phyloP scores from a whole-genome alignment of 53 echinoderm and acorn worm genomes.

The Temnopleurus reevesii region DNA sequence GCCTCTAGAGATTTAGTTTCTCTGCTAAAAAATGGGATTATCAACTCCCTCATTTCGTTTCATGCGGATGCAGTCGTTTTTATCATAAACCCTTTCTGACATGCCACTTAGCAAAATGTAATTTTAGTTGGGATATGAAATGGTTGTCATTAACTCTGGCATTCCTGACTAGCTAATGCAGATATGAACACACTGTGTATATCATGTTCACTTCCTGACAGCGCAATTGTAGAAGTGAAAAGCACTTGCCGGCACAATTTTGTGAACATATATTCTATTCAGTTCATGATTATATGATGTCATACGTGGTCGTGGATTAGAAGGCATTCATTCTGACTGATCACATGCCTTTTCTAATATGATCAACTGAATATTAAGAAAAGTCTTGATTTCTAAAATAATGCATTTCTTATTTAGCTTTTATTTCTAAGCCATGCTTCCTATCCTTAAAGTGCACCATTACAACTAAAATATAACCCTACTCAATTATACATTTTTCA shows the following conservation, averaged over 20 bases:
- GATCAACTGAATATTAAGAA: no score
- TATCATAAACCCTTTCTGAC: no score
- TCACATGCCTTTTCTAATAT: no score
- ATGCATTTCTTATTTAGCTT: no score
- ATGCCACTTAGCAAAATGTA: conserved; percentile 22
- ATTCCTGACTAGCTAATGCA: conserved; percentile 5
- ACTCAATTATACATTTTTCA: no score
- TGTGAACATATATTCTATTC: neutral
- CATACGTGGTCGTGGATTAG: no score
- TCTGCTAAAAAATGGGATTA: neutral
- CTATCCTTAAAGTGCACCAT: no score
- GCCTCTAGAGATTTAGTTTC: conserved; percentile 26
- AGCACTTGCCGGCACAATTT: neutral
- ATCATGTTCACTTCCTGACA: neutral
- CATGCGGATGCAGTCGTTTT: conserved; percentile 15
- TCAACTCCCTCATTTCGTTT: neutral
- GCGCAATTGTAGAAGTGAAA: neutral
- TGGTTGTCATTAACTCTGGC: neutral
- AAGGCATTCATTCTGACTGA: no score
- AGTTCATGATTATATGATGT: neutral
- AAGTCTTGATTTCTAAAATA: no score
- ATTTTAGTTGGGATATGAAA: conserved; percentile 24
- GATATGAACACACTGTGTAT: conserved; percentile 30
- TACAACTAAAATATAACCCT: no score
- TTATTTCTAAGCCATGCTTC: no score